Conservation (phyloP, 2,113 vertebrate species). For the Alethe diademata region DNA sequence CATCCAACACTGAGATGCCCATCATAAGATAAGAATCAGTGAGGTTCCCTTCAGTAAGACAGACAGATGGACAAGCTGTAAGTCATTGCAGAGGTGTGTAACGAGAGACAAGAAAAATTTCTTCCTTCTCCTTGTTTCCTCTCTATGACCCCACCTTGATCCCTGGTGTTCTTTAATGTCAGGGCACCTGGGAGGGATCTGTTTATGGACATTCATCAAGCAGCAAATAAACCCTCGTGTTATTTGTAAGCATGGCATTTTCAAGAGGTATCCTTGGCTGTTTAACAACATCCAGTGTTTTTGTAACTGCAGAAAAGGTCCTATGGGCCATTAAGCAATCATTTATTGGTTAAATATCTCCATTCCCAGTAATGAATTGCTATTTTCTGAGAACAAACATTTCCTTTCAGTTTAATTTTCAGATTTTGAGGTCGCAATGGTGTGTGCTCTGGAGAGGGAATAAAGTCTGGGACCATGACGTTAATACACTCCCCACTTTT, state of each 20-base stretch:
- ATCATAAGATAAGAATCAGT: neutral
- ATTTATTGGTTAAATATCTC: conserved; percentile 52
- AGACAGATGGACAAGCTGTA: neutral
- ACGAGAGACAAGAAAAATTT: neutral
- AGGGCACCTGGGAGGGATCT: neutral
- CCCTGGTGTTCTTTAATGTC: neutral
- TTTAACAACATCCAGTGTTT: conserved; percentile 37
- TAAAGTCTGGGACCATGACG: conserved; percentile 15
- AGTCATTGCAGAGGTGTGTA: neutral
- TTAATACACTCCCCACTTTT: conserved; percentile 31
- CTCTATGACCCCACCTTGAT: neutral
- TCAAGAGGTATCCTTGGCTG: neutral
- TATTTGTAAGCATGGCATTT: conserved; percentile 52
- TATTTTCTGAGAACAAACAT: conserved; percentile 41
- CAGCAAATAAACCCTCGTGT: conserved; percentile 20
- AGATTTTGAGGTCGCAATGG: conserved; percentile 11
- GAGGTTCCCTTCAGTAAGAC: neutral
- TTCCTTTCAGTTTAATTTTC: conserved; percentile 30
- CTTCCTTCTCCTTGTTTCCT: neutral
- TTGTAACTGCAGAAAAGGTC: conserved; percentile 45
- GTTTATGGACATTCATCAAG: conserved; percentile 40
- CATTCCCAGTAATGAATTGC: conserved; percentile 8
- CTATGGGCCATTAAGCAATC: conserved; percentile 40
- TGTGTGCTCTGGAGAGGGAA: conserved; percentile 31
- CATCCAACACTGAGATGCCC: neutral